Base-by-base conservation (phyloP, 2,888 invertebrate species). In the Lacanobia wlatinum region DNA sequence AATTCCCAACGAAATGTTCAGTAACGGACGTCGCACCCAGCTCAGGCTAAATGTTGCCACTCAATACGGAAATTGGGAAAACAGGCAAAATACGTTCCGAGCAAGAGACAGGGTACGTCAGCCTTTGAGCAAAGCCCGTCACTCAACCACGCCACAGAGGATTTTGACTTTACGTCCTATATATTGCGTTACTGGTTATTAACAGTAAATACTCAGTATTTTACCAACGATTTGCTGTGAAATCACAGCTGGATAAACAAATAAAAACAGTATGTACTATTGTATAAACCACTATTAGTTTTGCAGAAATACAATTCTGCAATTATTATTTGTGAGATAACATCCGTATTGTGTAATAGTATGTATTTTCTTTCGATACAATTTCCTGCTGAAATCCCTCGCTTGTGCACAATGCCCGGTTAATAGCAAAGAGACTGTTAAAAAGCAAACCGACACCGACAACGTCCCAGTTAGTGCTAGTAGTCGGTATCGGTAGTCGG, bases 51-150 rank as follows among this genome's bases (percentile, higher is more conserved):
- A 90, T 91, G 88, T 88, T 87, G 84, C 87, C 88, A 90, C 89
- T 91, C 87, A 89, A 90, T 89, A 88, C 87, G 86, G 83, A 89
- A 90, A 90, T 87, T 89, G 85, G 82, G 78, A 89, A 89, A 91
- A 87, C 85, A 80, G 86, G 79, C 77, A 69, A 84, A 87, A 87
- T 70, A 76, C 71, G 73, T 74, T 69, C n/a, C 28, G 61, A 65
- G 61, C 50, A 43, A 69, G 58, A 73, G 59, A 61, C 64, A 62
- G 52, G 34, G 43, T 28, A 34, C 70, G 70, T 70, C 71, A 65
- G 66, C 16, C 64, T 12, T 53, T 55, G 62, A 61, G 43, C 58
- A 18, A 46, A 72, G 48, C 23, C 64, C 28, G 71, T 60, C 70
- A 73, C 65, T 66, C 68, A 73, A 46, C 59, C 43, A 59, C 34